Conservation (phyloP, 2,888 invertebrate species). For the Sepiola atlantica region DNA sequence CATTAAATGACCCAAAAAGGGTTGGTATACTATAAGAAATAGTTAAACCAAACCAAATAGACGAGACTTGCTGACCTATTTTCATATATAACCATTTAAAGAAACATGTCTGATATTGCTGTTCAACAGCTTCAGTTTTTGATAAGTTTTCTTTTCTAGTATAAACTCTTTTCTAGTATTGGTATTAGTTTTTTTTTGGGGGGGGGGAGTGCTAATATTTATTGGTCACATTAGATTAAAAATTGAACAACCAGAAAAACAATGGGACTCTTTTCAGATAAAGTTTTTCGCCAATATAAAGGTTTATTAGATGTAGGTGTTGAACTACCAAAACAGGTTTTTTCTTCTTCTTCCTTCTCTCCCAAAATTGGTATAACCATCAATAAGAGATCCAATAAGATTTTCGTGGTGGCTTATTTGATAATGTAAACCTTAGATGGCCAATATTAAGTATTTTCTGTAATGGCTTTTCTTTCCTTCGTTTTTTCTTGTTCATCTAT, state of each 20-base stretch:
- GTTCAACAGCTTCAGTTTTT: not conserved
- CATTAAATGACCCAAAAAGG: too few species aligned
- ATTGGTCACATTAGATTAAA: not conserved
- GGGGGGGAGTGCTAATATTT: too few species aligned
- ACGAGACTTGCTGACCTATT: not conserved
- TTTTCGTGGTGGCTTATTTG: not conserved
- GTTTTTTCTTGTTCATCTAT: not conserved
- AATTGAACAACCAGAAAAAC: not conserved
- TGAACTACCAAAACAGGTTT: not conserved
- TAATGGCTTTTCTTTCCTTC: not conserved
- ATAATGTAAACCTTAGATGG: slow-evolving; percentile 9
- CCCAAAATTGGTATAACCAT: not conserved
- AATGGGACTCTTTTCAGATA: not conserved
- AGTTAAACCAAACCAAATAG: too few species aligned
- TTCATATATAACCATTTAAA: not conserved
- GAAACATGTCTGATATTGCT: not conserved
- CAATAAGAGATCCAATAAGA: slow-evolving; percentile 21
- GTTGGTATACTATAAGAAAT: too few species aligned
- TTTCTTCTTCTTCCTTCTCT: not conserved
- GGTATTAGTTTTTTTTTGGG: not conserved
- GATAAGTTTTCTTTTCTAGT: not conserved
- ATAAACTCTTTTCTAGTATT: not conserved
- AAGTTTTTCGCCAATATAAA: not conserved
- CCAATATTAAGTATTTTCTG: not conserved
- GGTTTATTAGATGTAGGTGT: not conserved